Evolutionary conservation across 2,797 vertebrate species (phyloP), one percentile per base, ranked within the genome.

Genomic region (Sebastiscus tertius): DNA sequence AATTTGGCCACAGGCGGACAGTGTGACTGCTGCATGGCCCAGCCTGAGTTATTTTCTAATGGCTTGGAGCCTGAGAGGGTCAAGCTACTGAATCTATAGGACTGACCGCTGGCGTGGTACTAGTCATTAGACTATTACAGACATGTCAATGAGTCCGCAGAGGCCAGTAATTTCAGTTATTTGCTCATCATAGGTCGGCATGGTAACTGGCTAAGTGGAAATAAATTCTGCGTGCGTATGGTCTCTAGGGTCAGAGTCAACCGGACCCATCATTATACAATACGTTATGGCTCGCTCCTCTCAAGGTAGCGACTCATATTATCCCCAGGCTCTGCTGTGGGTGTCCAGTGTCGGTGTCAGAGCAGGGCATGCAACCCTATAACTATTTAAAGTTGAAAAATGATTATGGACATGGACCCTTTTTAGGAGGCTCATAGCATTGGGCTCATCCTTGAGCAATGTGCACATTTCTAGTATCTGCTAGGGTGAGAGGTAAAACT

Each of bases 71-170:
- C 46, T 36, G 36, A 79, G 22, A 71, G 69, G 77, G 54, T 83
- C 79, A 84, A 73, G 49, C 29, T 70, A 65, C 20, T 75, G 49
- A 80, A 77, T 62, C 60, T 68, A 68, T 55, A 61, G 4, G 42
- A 39, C 11, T 55, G 34, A 64, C 31, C 9, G 46, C 7, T 79
- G 8, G 61, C 9, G 16, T 60, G 46, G 12, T 58, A 55, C 64
- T 72, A 75, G 62, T 76, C 76, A 85, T 81, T 34, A 77, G 55
- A 34, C 62, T 18, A 71, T 74, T 70, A 79, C 59, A 6, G n/a
- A 72, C 1, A 5, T 66, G 14, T 75, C 67, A 20, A 9, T 14
- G 24, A 71, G 64, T 26, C 60, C 65, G 8, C 9, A 70, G 60
- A 75, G 56, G 79, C 3, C 39, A 75, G 55, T 81, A 12, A 61